Base-by-base conservation (phyloP, 2,888 invertebrate species). In the Oscheius onirici region DNA sequence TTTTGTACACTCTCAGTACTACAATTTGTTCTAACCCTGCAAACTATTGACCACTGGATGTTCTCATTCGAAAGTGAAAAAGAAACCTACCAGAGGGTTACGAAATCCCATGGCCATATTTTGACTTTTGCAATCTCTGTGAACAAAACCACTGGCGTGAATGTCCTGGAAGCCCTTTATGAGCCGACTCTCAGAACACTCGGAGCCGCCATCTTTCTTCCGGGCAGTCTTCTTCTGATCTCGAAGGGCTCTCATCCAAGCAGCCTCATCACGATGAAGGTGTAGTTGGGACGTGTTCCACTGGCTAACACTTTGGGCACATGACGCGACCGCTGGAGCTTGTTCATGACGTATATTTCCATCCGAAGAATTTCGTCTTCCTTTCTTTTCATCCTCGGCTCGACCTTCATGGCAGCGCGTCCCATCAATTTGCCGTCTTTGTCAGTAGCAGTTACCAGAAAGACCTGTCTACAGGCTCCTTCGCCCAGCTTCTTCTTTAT, bases 361-460 rank as follows among this genome's bases (percentile, higher is more conserved):
- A 84, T 84, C 66, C 83, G 84, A 15, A 84, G 78, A 52, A 84
- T 80, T 65, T 84, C 84, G 66, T 84, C 82, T 20, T 82, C 82
- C 41, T 79, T 79, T 26, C 49, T 68, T 41, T 81, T 80, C 83
- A 79, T 81, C 58, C 77, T 57, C 26, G 83, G 81, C 63, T 84
- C 84, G 15, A 81, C 76, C 67, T 84, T 83, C 78, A 84, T 82
- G 22, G 84, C 84, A 3, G 80, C 83, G 15, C 70, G 46, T 10
- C 77, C 76, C 1, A 17, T 26, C 11, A 58, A 10, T 20, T 49
- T 49, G 17, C 43, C 68, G 2, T 58, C 72, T 17, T 72, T 72
- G 40, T 71, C 63, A 11, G 69, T 24, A 24, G 72, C 13, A 22
- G 75, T 67, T 17, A 75, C 72, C 10, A 77, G 75, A 34, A 69